Base-by-base conservation (phyloP, 2,113 vertebrate genomes). In the Chaetodon trifascialis region DNA sequence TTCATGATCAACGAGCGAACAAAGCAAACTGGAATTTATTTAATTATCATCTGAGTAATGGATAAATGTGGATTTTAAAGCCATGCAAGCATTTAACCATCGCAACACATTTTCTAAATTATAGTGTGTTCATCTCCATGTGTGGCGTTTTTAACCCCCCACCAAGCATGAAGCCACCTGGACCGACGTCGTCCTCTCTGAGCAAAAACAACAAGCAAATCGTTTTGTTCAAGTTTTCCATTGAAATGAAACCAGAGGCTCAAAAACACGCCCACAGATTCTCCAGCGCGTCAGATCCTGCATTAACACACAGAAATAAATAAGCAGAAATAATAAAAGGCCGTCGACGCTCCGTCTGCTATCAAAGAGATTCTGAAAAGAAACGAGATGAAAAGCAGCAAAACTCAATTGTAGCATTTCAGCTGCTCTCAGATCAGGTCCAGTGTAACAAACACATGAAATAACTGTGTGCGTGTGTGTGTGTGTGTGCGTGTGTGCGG, bases 21-120 rank as follows among this genome's bases (percentile, higher is more conserved):
- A 30, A 30, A 30, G 30, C 30, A 38, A 46, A 17, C 54, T 25
- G 12, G 6, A 19, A 46, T 68, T 47, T 21, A 47, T 49, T 78
- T 11, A 34, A 40, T 58, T 1, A 23, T 4, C 16, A 4, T 54
- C 7, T 44, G 11, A 38, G 44, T 54, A 12, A 71, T 34, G 3
- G 7, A 12, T 23, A 19, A 36, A n/a, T 19, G 17, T 4, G 7
- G 42, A 25, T 56, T 14, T 68, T 51, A 71, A 15, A 1, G 63
- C 6, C 55, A 30, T 30, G 30, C 30, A 30, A 3, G 3, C 16
- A 38, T 60, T 67, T 62, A 52, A 66, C 42, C 36, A 52, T 42
- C 19, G 34, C 51, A n/a, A n/a, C 46, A 73, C 68, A 58, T 64
- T 30, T 17, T 14, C 46, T 75, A 40, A 51, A 75, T 54, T 14